Percentiles rank a stretch among this genome's conserved stretches.
These are phyloP conservation scores for Camponotus floridanus DNA, from an alignment of 1,140 invertebrate species.

Conservation along the genomic window DNA sequence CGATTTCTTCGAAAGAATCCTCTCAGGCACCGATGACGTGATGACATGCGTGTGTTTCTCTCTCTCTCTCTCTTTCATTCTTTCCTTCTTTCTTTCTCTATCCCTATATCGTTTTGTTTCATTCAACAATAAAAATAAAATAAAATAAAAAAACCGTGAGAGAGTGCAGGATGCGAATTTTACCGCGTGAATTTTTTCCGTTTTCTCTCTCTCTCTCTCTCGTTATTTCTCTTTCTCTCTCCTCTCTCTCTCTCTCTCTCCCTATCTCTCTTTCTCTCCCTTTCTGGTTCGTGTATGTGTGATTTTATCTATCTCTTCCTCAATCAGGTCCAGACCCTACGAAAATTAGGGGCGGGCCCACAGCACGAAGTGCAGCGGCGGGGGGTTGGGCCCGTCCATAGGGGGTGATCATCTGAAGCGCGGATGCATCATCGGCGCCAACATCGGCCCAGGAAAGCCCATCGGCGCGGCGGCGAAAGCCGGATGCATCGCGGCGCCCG, in stretches of 20 bases:
- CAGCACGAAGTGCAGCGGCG: slow-evolving; percentile 85
- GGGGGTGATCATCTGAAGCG: slow-evolving; percentile 92
- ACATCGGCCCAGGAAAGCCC: slow-evolving; percentile 88
- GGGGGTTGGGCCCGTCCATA: slow-evolving; percentile 84
- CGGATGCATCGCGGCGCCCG: slow-evolving; percentile 88
- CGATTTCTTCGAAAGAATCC: slow-evolving; percentile 60
- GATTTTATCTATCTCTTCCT: slow-evolving; percentile 64
- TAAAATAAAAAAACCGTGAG: slow-evolving; percentile 70
- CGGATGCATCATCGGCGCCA: slow-evolving; percentile 91
- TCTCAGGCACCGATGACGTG: slow-evolving; percentile 71
- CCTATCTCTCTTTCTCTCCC: slow-evolving; percentile 39
- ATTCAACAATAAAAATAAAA: slow-evolving; percentile 67
- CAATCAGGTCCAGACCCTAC: slow-evolving; percentile 76
- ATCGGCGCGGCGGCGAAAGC: slow-evolving; percentile 89
- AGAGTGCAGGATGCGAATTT: slow-evolving; percentile 59
- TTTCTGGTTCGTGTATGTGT: slow-evolving; percentile 32
- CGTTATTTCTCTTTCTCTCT: background rate
- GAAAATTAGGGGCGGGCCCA: slow-evolving; percentile 85
- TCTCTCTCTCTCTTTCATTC: slow-evolving; percentile 6
- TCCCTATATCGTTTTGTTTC: slow-evolving; percentile 11
- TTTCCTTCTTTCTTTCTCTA: slow-evolving; percentile 27
- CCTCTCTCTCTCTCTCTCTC: background rate
- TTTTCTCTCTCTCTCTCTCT: slow-evolving; percentile 40
- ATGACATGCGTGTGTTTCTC: slow-evolving; percentile 64
- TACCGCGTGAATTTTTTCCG: slow-evolving; percentile 45